A percentile compares a stretch with the other conserved stretches of the same genome.
These are phyloP conservation scores for Sorex araneus DNA, from an alignment of 2,113 vertebrate genomes.

Conservation along the genomic window DNA sequence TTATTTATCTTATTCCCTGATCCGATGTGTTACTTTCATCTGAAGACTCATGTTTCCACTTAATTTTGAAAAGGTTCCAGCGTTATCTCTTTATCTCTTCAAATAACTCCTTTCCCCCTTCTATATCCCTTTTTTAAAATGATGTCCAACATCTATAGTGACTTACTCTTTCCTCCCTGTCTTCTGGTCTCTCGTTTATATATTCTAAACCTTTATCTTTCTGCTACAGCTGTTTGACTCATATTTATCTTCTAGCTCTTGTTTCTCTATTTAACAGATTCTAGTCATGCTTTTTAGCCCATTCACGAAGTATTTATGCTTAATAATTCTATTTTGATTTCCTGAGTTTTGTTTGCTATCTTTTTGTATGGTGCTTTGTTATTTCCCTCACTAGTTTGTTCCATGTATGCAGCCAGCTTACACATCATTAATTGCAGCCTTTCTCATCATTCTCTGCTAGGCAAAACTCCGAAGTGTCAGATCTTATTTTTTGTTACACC, in stretches of 20 bases:
- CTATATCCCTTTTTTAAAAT: not conserved
- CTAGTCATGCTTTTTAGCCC: not conserved
- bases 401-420: not conserved
- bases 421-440: not conserved
- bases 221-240: not conserved
- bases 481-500: not conserved
- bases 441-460: not conserved
- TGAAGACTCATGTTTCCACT: slow-evolving; percentile 21
- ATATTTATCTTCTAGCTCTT: not conserved
- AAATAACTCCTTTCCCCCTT: slow-evolving; percentile 16
- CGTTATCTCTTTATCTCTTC: not conserved
- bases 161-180: not conserved
- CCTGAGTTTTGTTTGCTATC: not conserved
- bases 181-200: not conserved
- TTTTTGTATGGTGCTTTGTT: not conserved
- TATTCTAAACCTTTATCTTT: not conserved
- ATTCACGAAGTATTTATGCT: not conserved
- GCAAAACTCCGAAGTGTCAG: slow-evolving; percentile 2
- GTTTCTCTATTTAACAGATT: slow-evolving; percentile 23
- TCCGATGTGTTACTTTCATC: slow-evolving; percentile 32
- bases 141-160: not conserved
- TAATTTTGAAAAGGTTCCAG: not conserved
- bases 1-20: slow-evolving; percentile 16
- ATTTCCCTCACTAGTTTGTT: slow-evolving; percentile 22
- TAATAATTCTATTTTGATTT: slow-evolving; percentile 19